Evolutionary conservation across 2,888 invertebrate species (phyloP), one percentile per base, ranked within the genome.

Genomic region (Chymomyza caudatula): DNA sequence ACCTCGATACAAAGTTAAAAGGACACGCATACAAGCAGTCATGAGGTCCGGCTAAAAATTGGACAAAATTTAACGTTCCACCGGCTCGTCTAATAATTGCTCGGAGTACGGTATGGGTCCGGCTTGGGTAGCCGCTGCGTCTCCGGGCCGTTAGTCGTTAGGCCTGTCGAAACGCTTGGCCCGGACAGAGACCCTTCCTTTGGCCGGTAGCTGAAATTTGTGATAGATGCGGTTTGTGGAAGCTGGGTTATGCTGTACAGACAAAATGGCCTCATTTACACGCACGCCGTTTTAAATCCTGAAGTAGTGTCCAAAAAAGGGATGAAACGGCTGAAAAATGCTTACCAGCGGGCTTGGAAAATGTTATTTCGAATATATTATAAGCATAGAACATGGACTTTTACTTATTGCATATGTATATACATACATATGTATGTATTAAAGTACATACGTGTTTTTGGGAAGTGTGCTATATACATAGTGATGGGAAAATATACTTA

Each of bases 321-420:
- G 82, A 83, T 83, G 82, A 83, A 82, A 83, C 69, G 73, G 69
- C 73, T 83, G 84, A 83, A 83, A 83, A 83, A 83, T 83, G 82
- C 82, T 83, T 85, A 80, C 81, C 76, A 76, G 81, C 74, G 72
- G 75, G 74, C 71, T 82, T 85, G 58, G 74, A 79, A 80, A 80
- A 80, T 80, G 85, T 84, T 81, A 84, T 78, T 78, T 84, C 85
- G 78, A 80, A 85, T 82, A 85, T 82, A 82, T 85, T 85, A 77
- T 84, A 76, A 76, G 67, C 64, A 78, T 69, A 74, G 53, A 69
- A 20, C 20, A 51, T 19, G 22, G 20, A 51, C 51, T 51, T 51
- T 51, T 19, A 51, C 51, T 51, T 51, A 51, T 51, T 2, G 47
- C n/a, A 47, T 51, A 49, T 19, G 55, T 65, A 65, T 65, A 65